Conservation (phyloP, 2,888 invertebrate genomes). For the Anoncus sp. region DNA sequence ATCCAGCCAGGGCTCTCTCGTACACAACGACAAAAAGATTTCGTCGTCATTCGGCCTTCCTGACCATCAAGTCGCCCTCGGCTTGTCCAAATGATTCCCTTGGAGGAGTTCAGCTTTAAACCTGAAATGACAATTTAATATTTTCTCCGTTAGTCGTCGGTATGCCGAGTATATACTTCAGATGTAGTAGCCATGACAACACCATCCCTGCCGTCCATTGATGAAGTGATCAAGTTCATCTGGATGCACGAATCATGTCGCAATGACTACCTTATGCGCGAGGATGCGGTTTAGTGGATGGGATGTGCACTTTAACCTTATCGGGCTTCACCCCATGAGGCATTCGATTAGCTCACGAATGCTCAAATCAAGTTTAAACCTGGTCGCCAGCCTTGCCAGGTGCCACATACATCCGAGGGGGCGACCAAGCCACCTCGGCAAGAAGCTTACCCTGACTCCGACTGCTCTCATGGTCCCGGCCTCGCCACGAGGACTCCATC, state of each 20-base stretch:
- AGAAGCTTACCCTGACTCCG: no score
- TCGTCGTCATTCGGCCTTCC: neutral
- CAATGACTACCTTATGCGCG: neutral
- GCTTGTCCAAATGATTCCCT: constrained; percentile 6
- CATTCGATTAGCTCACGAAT: no score
- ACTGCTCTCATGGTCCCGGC: constrained; percentile 3
- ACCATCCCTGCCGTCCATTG: neutral
- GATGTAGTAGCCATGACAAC: neutral
- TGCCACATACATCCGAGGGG: no score
- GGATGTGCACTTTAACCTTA: no score
- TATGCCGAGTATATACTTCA: neutral
- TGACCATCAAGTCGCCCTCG: constrained; percentile 2
- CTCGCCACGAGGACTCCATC: neutral
- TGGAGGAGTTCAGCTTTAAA: neutral
- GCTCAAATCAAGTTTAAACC: neutral
- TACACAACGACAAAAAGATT: no score
- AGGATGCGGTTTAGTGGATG: neutral
- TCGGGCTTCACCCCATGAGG: no score
- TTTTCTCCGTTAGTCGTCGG: no score
- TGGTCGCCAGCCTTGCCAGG: neutral
- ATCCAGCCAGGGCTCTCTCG: no score
- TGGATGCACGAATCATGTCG: neutral
- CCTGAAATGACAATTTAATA: no score
- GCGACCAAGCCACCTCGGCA: no score
- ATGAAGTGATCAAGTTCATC: constrained; percentile 12